A percentile compares a stretch with the other conserved stretches of the same genome.
These are phyloP conservation scores for Toxostoma redivivum DNA, from an alignment of 2,113 vertebrate genomes.

Conservation along the genomic window DNA sequence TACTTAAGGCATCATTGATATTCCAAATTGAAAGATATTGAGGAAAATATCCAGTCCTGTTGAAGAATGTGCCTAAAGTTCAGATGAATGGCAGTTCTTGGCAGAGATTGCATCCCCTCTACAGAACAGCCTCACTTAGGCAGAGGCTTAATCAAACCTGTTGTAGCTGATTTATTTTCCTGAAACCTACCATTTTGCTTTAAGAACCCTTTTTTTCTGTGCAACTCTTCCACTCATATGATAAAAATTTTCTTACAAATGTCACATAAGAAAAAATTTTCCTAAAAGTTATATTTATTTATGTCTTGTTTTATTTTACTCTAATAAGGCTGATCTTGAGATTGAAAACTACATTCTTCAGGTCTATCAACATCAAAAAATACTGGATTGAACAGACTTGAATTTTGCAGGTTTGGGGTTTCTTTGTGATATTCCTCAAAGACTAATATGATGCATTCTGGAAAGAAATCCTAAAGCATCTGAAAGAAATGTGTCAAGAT, in stretches of 20 bases:
- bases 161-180: not conserved
- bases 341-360: not conserved
- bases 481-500: not conserved
- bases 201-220: accelerated
- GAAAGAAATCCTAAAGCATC: not conserved
- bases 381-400: not conserved
- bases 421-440: not conserved
- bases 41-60: not conserved
- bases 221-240: not conserved
- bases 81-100: not conserved
- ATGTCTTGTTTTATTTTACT: not conserved
- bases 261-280: not conserved
- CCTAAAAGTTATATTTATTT: not conserved
- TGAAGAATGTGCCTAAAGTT: not conserved
- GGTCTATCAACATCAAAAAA: not conserved
- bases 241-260: not conserved
- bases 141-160: not conserved
- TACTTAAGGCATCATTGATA: not conserved
- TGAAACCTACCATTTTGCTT: not conserved
- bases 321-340: not conserved
- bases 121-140: not conserved
- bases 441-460: not conserved
- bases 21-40: not conserved
- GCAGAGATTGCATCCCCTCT: not conserved
- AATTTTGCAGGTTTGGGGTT: not conserved